Evolutionary conservation across 2,797 vertebrate genomes (phyloP).

Genomic region (Liparis tanakae): DNA sequence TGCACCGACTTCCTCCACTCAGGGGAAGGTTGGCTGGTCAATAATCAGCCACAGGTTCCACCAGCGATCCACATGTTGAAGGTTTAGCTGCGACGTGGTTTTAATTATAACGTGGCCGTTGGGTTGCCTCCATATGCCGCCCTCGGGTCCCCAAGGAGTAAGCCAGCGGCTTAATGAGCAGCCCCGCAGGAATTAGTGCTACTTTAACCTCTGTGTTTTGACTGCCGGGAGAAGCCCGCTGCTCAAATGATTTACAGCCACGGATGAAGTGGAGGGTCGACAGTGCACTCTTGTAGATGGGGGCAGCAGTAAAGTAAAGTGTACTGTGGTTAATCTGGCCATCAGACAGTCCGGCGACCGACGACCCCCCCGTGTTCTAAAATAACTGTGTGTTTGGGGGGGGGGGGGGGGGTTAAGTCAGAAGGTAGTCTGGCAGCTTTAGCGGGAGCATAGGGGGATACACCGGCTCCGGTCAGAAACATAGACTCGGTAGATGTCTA

Average conservation of each 20-base stretch:
- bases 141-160: conserved; percentile 42
- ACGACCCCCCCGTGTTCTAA: no score
- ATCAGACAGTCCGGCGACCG: no score
- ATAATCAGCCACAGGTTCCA: conserved; percentile 44
- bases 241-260: conserved; percentile 50
- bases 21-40: conserved; percentile 34
- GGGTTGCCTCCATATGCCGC: conserved; percentile 50
- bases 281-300: not conserved
- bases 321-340: not conserved
- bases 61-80: conserved; percentile 48
- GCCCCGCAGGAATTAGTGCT: conserved; percentile 60
- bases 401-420: no score
- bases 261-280: conserved; percentile 7
- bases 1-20: conserved; percentile 24
- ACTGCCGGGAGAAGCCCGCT: conserved; percentile 40
- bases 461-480: no score
- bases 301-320: not conserved
- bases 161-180: conserved; percentile 62
- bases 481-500: no score
- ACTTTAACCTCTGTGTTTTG: conserved; percentile 59
- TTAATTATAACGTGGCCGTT: conserved; percentile 51
- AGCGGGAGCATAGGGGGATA: no score
- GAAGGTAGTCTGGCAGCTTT: no score
- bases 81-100: conserved; percentile 43
- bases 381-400: no score